Base-by-base conservation (phyloP, 2,113 vertebrate species). In the Anser cygnoides region DNA sequence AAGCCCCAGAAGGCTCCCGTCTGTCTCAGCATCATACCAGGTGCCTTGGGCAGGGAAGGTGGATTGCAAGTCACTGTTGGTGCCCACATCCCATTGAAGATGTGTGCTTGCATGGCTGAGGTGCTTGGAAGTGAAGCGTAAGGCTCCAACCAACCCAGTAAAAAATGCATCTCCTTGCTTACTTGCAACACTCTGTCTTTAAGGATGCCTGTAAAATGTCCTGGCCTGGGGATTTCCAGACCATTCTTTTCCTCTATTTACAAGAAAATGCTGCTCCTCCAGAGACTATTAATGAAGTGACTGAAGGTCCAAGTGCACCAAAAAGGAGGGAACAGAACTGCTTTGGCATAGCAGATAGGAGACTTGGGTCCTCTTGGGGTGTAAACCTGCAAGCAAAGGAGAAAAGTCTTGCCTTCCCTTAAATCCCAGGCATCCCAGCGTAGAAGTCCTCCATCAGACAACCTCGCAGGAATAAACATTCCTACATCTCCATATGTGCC, bases 81-180 rank as follows among this genome's bases (percentile, higher is more conserved):
- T 66, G 22, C 29, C 65, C 75, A 78, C 75, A 71, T 87, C 35
- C 43, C 54, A 31, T 37, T 37, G 19, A 41, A 77, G 52, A 29
- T 6, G 4, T n/a, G 68, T 65, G 5, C 39, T 50, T 70, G 23
- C 20, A 17, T 23, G 26, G 46, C n/a, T 70, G 80, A 73, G 59
- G 59, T 9, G 3, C 35, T 41, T 1, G 0, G 0, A 55, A 70
- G 28, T 29, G 55, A 50, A 31, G 35, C 1, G 5, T 12, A 63
- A 50, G 6, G 26, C 35, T 89, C 18, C 39, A 39, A 80, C 21
- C 77, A 71, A 50, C n/a, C 59, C 78, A 50, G 12, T n/a, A 46
- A 84, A 89, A 54, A 54, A 11, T 11, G 1, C 6, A 16, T 9
- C 37, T 84, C 37, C 46, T 55, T 41, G 18, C 31, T 55, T 73